phyloP scores from a whole-genome alignment of 2,797 vertebrate species.

The Borostomias antarcticus region DNA sequence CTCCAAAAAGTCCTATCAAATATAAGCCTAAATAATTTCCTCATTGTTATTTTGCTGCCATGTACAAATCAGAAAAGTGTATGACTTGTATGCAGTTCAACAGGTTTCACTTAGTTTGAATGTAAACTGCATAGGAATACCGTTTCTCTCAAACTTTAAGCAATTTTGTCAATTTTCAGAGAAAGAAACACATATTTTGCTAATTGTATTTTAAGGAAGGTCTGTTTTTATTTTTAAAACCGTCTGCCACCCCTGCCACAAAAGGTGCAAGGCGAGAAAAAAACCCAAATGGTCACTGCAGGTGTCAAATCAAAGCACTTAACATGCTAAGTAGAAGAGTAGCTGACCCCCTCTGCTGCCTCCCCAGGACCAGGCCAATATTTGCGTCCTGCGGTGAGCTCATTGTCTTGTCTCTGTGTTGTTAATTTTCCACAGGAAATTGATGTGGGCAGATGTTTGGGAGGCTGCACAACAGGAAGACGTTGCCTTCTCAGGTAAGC shows the following conservation, averaged over 20 bases:
- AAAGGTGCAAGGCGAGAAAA: constrained; percentile 58
- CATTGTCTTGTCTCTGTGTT: constrained; percentile 80
- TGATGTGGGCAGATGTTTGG: constrained; percentile 86
- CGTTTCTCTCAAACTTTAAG: too few species aligned
- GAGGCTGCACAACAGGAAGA: constrained; percentile 81
- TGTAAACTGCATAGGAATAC: too few species aligned
- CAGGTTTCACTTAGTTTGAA: background rate
- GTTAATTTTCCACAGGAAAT: constrained; percentile 90
- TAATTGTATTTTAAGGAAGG: constrained; percentile 9
- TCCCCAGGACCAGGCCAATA: constrained; percentile 60
- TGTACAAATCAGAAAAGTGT: background rate
- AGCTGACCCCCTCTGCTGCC: background rate
- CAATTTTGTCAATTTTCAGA: background rate
- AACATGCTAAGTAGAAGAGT: constrained; percentile 61
- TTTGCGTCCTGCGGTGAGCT: constrained; percentile 70
- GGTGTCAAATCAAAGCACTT: constrained; percentile 74
- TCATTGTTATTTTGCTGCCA: too few species aligned
- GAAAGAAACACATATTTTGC: background rate
- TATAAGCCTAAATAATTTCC: background rate
- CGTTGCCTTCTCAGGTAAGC: constrained; percentile 82
- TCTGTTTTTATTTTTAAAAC: background rate
- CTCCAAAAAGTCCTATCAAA: too few species aligned
- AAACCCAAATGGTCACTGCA: constrained; percentile 74
- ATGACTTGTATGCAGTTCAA: background rate
- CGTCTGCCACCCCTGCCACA: constrained; percentile 39